Evolutionary conservation across 2,797 vertebrate species (phyloP).

Genomic region (Trachops cirrhosus): DNA sequence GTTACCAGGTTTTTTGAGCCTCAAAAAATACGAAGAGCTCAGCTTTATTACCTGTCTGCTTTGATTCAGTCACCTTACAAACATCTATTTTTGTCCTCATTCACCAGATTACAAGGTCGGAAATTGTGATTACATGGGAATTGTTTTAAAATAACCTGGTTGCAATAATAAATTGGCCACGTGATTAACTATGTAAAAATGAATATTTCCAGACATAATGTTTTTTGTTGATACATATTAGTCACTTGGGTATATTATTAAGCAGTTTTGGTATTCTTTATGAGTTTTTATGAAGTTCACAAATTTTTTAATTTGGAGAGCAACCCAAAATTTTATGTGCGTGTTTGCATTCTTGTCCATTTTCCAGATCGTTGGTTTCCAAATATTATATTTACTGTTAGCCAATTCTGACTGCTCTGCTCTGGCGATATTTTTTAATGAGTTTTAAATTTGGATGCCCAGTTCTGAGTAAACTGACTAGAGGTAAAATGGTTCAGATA

Average conservation of each 20-base stretch:
- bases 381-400: not conserved
- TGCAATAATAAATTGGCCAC: constrained; percentile 1
- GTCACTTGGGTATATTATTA: not conserved
- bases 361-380: not conserved
- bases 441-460: not conserved
- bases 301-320: not conserved
- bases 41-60: not conserved
- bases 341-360: not conserved
- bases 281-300: not conserved
- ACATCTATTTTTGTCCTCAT: not conserved
- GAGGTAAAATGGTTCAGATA: not conserved
- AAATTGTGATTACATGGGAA: not conserved
- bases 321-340: not conserved
- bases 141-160: not conserved
- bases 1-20: not conserved
- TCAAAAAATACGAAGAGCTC: not conserved
- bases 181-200: constrained; percentile 25
- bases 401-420: not conserved
- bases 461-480: not conserved
- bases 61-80: not conserved
- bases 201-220: not conserved
- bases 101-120: not conserved
- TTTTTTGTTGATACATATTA: not conserved
- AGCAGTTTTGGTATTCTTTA: not conserved
- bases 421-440: not conserved